Evolutionary conservation across 2,888 invertebrate genomes (phyloP), one percentile per base, ranked within the genome.

Genomic region (Philonicus albiceps): DNA sequence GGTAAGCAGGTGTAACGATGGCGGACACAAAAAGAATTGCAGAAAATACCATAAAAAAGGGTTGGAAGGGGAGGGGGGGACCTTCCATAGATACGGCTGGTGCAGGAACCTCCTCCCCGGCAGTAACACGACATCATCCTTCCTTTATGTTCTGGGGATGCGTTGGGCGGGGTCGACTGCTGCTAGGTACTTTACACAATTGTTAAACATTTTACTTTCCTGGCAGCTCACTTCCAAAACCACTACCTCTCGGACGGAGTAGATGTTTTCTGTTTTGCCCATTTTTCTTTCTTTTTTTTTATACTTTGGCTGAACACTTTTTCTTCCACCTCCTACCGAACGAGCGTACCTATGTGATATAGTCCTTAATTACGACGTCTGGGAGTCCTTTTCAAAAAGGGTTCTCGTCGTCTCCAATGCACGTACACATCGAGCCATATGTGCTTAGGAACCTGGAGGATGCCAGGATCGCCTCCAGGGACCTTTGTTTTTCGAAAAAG

Each of bases 201-300:
- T 34, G 37, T 76, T 76, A 76, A 76, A 40, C 40, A 76, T 76
- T 76, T 76, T 22, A 76, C 76, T 76, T 76, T 76, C 76, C 76
- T 76, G 76, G 40, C 76, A 40, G 76, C 22, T 76, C 76, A 76
- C 76, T 76, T 37, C 22, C 22, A 34, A 40, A 76, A 64, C 76
- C 76, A 37, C 19, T 43, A 19, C 19, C 64, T 27, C 27, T 27
- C 27, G 64, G 64, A 27, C 64, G 22, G 55, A 55, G n/a, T 55
- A 55, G 55, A 22, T 55, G 55, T 11, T 55, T 64, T 19, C 27
- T 22, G 8, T 64, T 22, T 64, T 64, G 13, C 19, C 1, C 5
- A 53, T 13, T 64, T 22, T 55, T 19, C 27, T 19, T 64, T n/a
- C n/a, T 16, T 16, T 53, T 53, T 53, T 53, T n/a, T 53, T 16